Conservation (phyloP, 2,888 invertebrate genomes). For the Phortica magna region DNA sequence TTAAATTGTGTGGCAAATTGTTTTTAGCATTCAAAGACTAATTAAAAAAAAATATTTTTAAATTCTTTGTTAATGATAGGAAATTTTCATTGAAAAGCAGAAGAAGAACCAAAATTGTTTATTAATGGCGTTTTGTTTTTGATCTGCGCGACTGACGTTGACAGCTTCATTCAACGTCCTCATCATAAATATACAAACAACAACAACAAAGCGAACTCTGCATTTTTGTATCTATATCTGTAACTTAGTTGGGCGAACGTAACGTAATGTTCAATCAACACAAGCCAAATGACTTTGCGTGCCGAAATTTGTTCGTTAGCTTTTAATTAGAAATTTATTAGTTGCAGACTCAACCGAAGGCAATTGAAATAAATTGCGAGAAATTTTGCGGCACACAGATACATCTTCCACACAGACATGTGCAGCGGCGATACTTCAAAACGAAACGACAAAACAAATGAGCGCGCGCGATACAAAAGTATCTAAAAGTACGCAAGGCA, state of each 20-base stretch:
- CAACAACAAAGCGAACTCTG: slow-evolving; percentile 31
- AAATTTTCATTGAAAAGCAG: neutral
- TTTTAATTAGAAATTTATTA: slow-evolving; percentile 64
- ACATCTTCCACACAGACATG: no score
- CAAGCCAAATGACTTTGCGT: slow-evolving; percentile 54
- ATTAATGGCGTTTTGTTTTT: neutral
- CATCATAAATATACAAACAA: slow-evolving; percentile 45
- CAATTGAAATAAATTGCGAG: slow-evolving; percentile 64
- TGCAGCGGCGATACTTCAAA: neutral
- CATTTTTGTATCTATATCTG: slow-evolving; percentile 26
- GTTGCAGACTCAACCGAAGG: slow-evolving; percentile 48
- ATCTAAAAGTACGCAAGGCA: slow-evolving; percentile 3
- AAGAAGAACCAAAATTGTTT: neutral
- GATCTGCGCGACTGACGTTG: neutral
- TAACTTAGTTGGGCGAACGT: neutral
- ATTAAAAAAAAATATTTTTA: neutral
- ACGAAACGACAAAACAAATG: neutral
- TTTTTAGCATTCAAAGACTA: neutral
- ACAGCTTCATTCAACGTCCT: slow-evolving; percentile 39
- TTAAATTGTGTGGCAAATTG: no score
- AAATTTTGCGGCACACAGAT: neutral
- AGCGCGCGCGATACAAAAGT: neutral
- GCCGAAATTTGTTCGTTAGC: slow-evolving; percentile 53
- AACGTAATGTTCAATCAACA: slow-evolving; percentile 42
- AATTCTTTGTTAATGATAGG: neutral